Evolutionary conservation across 2,797 vertebrate genomes (phyloP), one percentile per base, ranked within the genome.

Genomic region (Mionectes olivaceus): DNA sequence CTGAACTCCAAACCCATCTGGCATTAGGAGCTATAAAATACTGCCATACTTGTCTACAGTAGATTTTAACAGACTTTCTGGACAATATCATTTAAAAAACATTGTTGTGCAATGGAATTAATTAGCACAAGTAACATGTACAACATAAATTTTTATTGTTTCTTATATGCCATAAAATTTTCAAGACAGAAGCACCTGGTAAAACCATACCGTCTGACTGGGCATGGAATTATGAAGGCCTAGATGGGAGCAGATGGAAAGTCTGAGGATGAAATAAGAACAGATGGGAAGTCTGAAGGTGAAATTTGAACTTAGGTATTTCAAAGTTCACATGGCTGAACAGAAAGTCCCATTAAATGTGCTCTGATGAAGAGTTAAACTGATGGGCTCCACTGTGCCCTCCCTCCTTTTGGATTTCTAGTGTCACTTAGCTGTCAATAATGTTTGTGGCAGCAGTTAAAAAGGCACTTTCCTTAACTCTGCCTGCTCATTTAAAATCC

Each of bases 241-340:
- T 95, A 76, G 94, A 82, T 87, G 91, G 89, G 92, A 97, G 95
- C 97, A 97, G 97, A 97, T 97, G 97, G 97, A 97, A 97, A 97
- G 92, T 97, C 89, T 97, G 93, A 97, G 94, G 87, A 91, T 52
- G 93, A 95, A 97, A 91, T 91, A 91, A 95, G 97, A 97, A 94
- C 97, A 97, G 97, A 97, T 97, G 96, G 95, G 94, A 86, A 82
- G 78, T 96, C 92, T 96, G 95, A 94, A 96, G 96, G 95, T 94
- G 91, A 97, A 97, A 97, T 95, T 95, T 94, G 95, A 97, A 97
- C 96, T 96, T 94, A 83, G 96, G 79, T 92, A 95, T 96, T 97
- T 97, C 87, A 44, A 94, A 95, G 97, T 97, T 97, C 96, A 95
- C 50, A 19, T 71, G 57, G 83, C 86, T 86, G 91, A 93, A 86